Percentiles rank a stretch among this genome's conserved stretches.
phyloP scores from a whole-genome alignment of 2,888 invertebrate genomes.

The Magallana nippona region DNA sequence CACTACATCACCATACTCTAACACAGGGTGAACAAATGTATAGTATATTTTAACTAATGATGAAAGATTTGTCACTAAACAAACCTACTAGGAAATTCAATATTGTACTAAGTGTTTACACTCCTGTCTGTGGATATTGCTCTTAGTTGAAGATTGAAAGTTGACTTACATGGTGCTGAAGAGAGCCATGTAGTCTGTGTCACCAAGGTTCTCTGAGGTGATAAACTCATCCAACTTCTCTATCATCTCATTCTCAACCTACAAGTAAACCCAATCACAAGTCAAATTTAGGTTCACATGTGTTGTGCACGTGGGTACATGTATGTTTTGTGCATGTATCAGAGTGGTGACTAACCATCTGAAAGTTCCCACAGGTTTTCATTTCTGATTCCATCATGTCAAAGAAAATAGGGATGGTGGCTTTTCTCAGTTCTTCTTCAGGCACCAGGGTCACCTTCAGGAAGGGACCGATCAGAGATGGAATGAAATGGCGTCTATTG shows the following conservation, averaged over 20 bases:
- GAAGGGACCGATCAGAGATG: conserved; percentile 95
- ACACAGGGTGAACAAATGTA: too few species aligned
- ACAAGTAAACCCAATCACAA: conserved; percentile 49
- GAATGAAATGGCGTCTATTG: conserved; percentile 92
- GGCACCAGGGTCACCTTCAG: conserved; percentile 95
- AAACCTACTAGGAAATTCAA: neutral
- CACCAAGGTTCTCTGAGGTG: conserved; percentile 92
- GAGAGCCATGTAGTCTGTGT: conserved; percentile 94
- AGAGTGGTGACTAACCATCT: conserved; percentile 81
- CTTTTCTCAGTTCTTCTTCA: conserved; percentile 90
- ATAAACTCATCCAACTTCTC: conserved; percentile 95
- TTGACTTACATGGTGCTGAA: conserved; percentile 96
- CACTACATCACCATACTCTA: too few species aligned
- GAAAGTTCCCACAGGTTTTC: conserved; percentile 90
- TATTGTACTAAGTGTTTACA: too few species aligned
- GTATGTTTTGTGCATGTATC: neutral
- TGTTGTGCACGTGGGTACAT: too few species aligned
- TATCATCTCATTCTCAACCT: conserved; percentile 94
- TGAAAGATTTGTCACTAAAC: too few species aligned
- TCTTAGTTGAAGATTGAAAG: neutral
- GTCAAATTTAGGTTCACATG: neutral
- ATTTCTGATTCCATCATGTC: conserved; percentile 97
- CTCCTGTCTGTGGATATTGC: neutral
- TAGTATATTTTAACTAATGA: too few species aligned
- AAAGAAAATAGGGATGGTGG: conserved; percentile 94